These are phyloP conservation scores for Semaprochilodus insignis DNA, from an alignment of 2,797 vertebrate species.

Conservation along the genomic window DNA sequence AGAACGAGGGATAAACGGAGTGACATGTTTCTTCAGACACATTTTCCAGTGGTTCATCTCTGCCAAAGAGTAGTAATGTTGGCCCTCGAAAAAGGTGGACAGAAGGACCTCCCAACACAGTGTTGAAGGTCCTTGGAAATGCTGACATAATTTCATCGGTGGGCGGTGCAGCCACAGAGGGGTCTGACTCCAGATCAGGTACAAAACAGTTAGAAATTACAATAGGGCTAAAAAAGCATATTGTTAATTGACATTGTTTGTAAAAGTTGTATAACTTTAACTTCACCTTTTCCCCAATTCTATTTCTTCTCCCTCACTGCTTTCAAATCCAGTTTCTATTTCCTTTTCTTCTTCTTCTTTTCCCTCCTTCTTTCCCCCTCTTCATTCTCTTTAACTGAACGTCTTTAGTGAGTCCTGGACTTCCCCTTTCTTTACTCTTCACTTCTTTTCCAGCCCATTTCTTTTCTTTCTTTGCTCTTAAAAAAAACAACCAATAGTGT, in stretches of 20 bases:
- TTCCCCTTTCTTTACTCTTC: neutral
- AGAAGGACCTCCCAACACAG: constrained; percentile 63
- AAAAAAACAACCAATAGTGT: too few species aligned
- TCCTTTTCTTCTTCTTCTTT: neutral
- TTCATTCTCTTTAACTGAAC: neutral
- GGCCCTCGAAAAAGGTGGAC: constrained; percentile 80
- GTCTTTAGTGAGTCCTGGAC: neutral
- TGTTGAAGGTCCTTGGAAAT: constrained; percentile 77
- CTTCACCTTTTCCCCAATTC: neutral
- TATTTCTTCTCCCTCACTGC: neutral
- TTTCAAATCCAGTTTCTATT: neutral
- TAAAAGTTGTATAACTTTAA: neutral
- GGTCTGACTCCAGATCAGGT: constrained; percentile 38
- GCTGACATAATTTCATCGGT: constrained; percentile 80
- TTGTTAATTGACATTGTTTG: neutral
- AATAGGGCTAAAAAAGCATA: neutral
- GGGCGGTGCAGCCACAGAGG: constrained; percentile 62
- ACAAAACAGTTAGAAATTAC: neutral
- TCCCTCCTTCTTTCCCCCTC: neutral
- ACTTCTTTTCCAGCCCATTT: neutral
- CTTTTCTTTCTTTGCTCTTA: neutral
- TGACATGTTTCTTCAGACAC: constrained; percentile 31
- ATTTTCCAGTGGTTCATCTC: constrained; percentile 15
- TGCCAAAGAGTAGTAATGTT: constrained; percentile 35
- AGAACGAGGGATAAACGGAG: neutral